A percentile compares a stretch with the other conserved stretches of the same genome.
Conservation (phyloP, 2,797 vertebrate species). For the Tolypeutes matacus region DNA sequence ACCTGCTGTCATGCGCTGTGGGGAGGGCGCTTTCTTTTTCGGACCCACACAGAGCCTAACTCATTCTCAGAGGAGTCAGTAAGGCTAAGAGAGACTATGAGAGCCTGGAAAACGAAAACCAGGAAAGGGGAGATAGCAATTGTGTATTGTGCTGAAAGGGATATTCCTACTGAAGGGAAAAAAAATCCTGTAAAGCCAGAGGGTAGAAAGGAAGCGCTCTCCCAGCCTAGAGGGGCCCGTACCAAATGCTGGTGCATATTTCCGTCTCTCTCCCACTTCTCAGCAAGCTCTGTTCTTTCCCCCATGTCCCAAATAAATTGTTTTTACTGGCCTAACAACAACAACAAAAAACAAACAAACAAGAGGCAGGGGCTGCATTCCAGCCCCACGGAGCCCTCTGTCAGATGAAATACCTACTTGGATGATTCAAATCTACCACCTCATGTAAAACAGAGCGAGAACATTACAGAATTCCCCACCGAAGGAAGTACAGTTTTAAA, state of each 20-base stretch:
- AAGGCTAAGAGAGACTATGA: neutral
- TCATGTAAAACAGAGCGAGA: slow-evolving; percentile 21
- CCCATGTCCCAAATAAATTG: no score
- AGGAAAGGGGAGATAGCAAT: neutral
- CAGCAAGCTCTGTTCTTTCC: no score
- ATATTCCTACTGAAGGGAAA: neutral
- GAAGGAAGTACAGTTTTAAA: neutral
- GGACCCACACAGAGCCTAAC: neutral
- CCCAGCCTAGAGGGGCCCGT: no score
- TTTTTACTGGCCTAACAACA: no score
- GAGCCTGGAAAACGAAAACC: neutral
- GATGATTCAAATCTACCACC: neutral
- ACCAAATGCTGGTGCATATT: no score
- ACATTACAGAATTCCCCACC: neutral
- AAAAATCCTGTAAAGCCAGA: neutral
- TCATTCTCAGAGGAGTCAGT: neutral
- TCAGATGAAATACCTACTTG: neutral
- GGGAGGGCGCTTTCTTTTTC: neutral
- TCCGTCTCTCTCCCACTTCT: no score
- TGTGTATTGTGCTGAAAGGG: neutral
- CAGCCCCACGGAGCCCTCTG: neutral
- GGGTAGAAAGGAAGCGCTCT: neutral
- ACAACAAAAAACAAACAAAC: no score
- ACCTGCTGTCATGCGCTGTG: neutral
- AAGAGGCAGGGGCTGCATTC: neutral